phyloP scores from a whole-genome alignment of 2,113 vertebrate species.

The Sander vitreus region DNA sequence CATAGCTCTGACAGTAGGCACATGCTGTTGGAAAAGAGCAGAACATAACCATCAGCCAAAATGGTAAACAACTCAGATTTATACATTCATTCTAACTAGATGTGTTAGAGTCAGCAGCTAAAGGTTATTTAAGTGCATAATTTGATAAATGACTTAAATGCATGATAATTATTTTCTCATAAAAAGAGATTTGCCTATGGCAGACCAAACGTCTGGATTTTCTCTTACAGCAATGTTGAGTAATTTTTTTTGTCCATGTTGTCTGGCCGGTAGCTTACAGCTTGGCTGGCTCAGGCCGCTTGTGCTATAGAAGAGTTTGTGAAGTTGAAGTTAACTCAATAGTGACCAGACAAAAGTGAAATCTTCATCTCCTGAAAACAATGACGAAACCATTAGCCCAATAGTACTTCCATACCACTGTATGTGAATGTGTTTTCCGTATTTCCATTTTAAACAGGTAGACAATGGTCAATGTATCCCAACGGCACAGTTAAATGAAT shows the following conservation, averaged over 20 bases:
- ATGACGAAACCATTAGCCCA: background rate
- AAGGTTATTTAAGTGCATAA: constrained; percentile 33
- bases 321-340: constrained; percentile 72
- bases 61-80: constrained; percentile 76
- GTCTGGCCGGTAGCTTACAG: constrained; percentile 61
- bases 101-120: constrained; percentile 32
- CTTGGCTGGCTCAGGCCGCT: constrained; percentile 53
- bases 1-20: constrained; percentile 66
- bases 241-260: constrained; percentile 35
- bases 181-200: constrained; percentile 30
- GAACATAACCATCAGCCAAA: constrained; percentile 64
- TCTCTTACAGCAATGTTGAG: constrained; percentile 35
- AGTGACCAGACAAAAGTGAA: constrained; percentile 58
- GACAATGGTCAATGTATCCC: constrained; percentile 16
- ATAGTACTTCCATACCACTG: background rate
- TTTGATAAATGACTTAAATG: constrained; percentile 49
- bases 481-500: constrained; percentile 13
- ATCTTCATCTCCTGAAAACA: constrained; percentile 11
- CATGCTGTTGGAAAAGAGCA: constrained; percentile 73
- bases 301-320: constrained; percentile 64
- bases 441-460: constrained; percentile 27
- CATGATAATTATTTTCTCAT: constrained; percentile 42
- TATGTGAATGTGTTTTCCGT: background rate
- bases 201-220: constrained; percentile 9
- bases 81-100: constrained; percentile 59